A percentile compares a stretch with the other conserved stretches of the same genome.
These are phyloP conservation scores for Diplodus sargus DNA, from an alignment of 2,797 vertebrate species.

Conservation along the genomic window DNA sequence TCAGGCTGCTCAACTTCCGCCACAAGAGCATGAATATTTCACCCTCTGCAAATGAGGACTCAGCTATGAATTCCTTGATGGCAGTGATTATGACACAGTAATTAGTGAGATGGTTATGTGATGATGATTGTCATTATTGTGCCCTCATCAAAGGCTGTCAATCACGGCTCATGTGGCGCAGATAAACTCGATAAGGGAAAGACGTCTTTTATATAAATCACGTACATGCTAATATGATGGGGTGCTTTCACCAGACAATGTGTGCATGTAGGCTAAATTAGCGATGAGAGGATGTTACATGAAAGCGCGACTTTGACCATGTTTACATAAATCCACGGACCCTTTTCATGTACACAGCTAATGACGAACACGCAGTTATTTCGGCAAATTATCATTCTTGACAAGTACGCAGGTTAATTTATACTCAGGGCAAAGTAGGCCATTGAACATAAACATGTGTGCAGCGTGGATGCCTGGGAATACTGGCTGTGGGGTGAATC, in stretches of 20 bases:
- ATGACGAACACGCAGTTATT: conserved; percentile 1
- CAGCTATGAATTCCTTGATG: conserved; percentile 67
- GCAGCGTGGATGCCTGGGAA: conserved; percentile 5
- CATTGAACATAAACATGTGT: conserved; percentile 15
- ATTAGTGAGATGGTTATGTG: conserved; percentile 71
- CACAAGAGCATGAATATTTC: conserved; percentile 69
- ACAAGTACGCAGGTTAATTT: not conserved
- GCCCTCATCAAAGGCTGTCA: conserved; percentile 67
- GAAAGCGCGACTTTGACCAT: not conserved
- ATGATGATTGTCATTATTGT: conserved; percentile 75
- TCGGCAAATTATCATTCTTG: conserved; percentile 9
- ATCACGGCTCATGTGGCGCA: conserved; percentile 55
- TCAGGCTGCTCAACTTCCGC: conserved; percentile 62
- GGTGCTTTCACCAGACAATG: conserved; percentile 9
- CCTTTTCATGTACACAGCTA: conserved; percentile 4
- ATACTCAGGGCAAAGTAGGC: conserved; percentile 6
- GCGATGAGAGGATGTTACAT: conserved; percentile 27
- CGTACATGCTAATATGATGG: conserved; percentile 10
- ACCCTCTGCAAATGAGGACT: conserved; percentile 69
- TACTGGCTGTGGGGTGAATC: conserved; percentile 20
- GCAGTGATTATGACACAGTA: conserved; percentile 71
- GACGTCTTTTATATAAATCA: conserved; percentile 8
- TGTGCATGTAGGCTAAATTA: conserved; percentile 18
- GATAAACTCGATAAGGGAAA: conserved; percentile 25
- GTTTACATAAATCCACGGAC: not conserved